Conservation (phyloP, 2,797 vertebrate genomes). For the Denticeps clupeoides region DNA sequence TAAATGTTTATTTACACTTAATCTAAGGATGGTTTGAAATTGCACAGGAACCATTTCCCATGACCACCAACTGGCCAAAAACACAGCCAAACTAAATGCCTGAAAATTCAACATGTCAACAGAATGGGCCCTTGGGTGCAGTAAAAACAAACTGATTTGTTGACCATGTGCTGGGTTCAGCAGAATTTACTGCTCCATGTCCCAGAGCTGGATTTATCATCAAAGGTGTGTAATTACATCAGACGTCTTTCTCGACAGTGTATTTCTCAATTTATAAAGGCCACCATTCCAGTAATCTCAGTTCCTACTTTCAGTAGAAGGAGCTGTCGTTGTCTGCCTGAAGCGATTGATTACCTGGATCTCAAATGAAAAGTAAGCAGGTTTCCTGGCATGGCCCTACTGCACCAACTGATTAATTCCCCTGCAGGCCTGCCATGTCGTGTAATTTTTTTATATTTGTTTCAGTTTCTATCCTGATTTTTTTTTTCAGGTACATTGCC, state of each 20-base stretch:
- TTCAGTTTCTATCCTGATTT: constrained; percentile 42
- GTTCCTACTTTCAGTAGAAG: constrained; percentile 48
- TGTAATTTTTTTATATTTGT: constrained; percentile 52
- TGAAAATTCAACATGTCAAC: constrained; percentile 28
- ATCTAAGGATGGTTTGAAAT: no score
- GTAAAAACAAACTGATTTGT: constrained; percentile 36
- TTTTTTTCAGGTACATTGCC: no score
- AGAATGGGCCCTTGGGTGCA: constrained; percentile 17
- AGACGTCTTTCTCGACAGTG: constrained; percentile 40
- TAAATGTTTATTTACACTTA: no score
- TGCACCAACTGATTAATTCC: constrained; percentile 50
- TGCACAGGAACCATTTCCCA: no score
- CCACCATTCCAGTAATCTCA: constrained; percentile 51
- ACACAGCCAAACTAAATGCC: no score
- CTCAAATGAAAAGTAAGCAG: constrained; percentile 59
- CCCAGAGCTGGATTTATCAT: constrained; percentile 46
- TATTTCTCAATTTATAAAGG: constrained; percentile 64
- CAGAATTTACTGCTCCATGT: constrained; percentile 47
- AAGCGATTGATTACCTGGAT: constrained; percentile 55
- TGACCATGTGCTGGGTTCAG: constrained; percentile 23
- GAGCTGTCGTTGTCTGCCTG: constrained; percentile 28
- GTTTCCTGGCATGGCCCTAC: constrained; percentile 38
- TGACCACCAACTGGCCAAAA: no score
- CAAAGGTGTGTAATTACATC: constrained; percentile 50
- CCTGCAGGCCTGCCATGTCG: constrained; percentile 43